Evolutionary conservation across 2,888 invertebrate genomes (phyloP), one percentile per base, ranked within the genome.

Genomic region (Leptodirus hochenwartii): DNA sequence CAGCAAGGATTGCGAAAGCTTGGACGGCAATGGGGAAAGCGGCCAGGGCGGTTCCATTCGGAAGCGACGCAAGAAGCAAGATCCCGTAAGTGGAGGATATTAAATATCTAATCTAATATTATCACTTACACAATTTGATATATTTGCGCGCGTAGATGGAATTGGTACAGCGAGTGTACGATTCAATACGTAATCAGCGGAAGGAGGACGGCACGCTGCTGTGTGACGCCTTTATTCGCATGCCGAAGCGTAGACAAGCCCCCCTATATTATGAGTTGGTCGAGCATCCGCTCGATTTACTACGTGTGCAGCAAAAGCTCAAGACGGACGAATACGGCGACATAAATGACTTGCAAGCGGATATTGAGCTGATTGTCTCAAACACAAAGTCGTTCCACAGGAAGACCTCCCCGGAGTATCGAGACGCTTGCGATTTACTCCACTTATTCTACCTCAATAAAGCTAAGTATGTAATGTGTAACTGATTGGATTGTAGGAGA

Each of bases 341-440:
- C 49, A 67, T 95, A 41, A 90, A 91, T 16, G 88, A 91, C 47
- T 61, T 98, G 36, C 74, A 85, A 22, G 66, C 70, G 5, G 96
- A 98, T 51, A 72, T 98, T 41, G 84, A 90, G 47, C 62, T 93
- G 17, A 66, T 98, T 45, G 78, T 93, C 15, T 82, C 74, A 43
- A 98, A 98, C 61, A 88, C 95, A 0, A 90, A 90, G 53, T 78
- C 84, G 5, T 96, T 90, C 59, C 95, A 95, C 53, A 91, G 90
- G 62, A 65, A 74, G 10, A 80, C 73, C 29, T 69, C 80, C 0
- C 64, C 69, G 13, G 95, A 95, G 49, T 79, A 84, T 51, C 80
- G 76, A 51, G 93, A 95, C 60, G 93, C 95, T 0, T 66, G 67
- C 37, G 78, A 84, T 29, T 56, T 96, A 24, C 81, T 84, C 81